Conservation (phyloP, 2,113 vertebrate species). For the Asarcornis scutulata region DNA sequence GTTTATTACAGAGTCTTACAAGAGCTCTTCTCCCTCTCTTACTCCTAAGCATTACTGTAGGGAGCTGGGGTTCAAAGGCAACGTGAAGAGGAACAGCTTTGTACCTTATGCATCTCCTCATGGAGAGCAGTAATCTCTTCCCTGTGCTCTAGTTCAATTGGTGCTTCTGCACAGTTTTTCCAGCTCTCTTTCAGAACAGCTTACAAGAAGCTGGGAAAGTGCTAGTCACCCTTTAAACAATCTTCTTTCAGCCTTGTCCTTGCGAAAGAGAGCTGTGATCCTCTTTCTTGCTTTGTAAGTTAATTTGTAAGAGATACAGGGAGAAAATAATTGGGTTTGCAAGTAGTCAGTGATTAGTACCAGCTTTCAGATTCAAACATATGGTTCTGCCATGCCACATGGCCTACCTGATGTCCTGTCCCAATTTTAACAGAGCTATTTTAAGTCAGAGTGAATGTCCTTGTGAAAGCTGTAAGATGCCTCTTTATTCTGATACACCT, state of each 20-base stretch:
- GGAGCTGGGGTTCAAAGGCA: conserved; percentile 19
- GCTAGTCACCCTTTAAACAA: neutral
- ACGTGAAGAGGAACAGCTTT: neutral
- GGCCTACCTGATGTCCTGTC: neutral
- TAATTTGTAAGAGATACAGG: neutral
- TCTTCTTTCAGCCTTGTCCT: neutral
- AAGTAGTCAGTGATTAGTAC: neutral
- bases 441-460: neutral
- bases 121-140: neutral
- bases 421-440: neutral
- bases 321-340: neutral
- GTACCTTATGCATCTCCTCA: neutral
- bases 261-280: neutral
- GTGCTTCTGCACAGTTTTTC: neutral
- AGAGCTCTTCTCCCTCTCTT: conserved; percentile 33
- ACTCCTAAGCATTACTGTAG: neutral
- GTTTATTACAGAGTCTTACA: conserved; percentile 37
- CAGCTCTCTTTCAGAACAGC: neutral
- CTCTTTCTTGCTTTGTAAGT: neutral
- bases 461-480: neutral
- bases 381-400: neutral
- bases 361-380: neutral
- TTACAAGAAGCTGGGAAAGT: neutral
- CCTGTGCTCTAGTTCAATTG: neutral
- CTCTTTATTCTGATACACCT: conserved; percentile 2